These are phyloP conservation scores for Furnarius figulus DNA, from an alignment of 2,113 vertebrate species.

Conservation along the genomic window DNA sequence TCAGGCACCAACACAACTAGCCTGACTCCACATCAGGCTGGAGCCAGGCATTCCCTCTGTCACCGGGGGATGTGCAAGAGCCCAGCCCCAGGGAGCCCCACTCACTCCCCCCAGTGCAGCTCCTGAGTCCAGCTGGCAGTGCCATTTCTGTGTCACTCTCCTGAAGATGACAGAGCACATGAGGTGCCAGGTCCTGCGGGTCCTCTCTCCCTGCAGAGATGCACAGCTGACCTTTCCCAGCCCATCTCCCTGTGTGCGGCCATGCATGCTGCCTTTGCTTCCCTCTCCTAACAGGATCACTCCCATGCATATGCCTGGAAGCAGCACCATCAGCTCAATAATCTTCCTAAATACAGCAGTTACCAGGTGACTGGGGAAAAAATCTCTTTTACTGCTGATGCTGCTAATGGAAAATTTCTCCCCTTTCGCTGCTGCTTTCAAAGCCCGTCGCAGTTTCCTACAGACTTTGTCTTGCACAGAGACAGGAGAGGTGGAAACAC, in stretches of 20 bases:
- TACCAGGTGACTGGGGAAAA: conserved; percentile 73
- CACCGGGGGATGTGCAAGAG: accelerated
- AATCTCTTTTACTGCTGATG: conserved; percentile 77
- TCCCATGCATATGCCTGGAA: not conserved
- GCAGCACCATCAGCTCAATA: conserved; percentile 43
- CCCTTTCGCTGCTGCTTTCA: conserved; percentile 66
- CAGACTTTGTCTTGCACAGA: not conserved
- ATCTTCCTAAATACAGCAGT: conserved; percentile 76
- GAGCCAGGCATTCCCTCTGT: accelerated
- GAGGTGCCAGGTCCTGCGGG: not conserved
- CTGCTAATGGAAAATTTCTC: conserved; percentile 77
- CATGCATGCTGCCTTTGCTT: not conserved
- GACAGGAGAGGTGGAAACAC: not conserved
- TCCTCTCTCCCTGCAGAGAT: not conserved
- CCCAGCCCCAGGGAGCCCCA: accelerated
- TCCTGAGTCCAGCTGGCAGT: not conserved
- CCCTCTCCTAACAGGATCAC: not conserved
- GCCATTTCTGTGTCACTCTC: not conserved
- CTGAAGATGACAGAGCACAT: accelerated
- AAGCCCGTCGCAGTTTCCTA: conserved; percentile 49
- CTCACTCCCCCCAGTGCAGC: not conserved
- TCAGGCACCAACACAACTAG: not conserved
- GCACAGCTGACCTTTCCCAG: not conserved
- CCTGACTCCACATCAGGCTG: not conserved
- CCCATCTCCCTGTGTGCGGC: not conserved